Conservation (phyloP, 37 sponge, comb jelly and placozoan genomes). For the Crambe crambe region DNA sequence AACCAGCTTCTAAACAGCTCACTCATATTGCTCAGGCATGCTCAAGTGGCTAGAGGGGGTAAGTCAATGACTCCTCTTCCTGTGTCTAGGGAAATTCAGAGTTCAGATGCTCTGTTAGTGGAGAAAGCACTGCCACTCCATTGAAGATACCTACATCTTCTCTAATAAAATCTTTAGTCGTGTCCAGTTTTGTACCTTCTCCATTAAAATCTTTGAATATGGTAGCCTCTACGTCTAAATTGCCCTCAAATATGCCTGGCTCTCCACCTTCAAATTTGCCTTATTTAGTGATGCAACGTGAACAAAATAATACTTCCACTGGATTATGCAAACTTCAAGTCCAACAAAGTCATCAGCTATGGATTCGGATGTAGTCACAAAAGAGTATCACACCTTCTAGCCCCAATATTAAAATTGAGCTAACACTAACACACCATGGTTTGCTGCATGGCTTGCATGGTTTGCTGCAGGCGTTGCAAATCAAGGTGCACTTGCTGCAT, state of each 20-base stretch:
- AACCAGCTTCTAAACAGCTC: conserved; percentile 12
- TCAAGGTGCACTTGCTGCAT: too few relatives aligned
- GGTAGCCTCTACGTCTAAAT: neutral
- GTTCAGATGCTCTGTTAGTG: neutral
- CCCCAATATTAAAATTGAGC: too few relatives aligned
- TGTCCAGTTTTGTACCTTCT: neutral
- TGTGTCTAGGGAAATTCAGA: too few relatives aligned
- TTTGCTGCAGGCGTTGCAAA: too few relatives aligned
- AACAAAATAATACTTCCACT: neutral
- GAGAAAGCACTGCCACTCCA: neutral
- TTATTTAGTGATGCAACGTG: too few relatives aligned
- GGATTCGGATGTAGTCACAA: neutral
- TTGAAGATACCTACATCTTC: too few relatives aligned
- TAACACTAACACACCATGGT: too few relatives aligned
- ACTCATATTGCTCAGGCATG: conserved; percentile 7
- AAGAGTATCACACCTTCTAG: neutral
- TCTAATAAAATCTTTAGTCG: too few relatives aligned
- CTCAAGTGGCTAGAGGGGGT: neutral
- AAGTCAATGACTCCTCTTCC: neutral
- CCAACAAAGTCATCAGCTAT: neutral
- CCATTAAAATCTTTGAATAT: neutral
- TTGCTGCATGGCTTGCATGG: too few relatives aligned
- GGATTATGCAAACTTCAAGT: neutral
- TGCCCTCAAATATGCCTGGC: neutral
- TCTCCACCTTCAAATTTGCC: neutral